Evolutionary conservation across 1,140 invertebrate species (phyloP), one percentile per base, ranked within the genome.

Genomic region (Dendroctonus valens): DNA sequence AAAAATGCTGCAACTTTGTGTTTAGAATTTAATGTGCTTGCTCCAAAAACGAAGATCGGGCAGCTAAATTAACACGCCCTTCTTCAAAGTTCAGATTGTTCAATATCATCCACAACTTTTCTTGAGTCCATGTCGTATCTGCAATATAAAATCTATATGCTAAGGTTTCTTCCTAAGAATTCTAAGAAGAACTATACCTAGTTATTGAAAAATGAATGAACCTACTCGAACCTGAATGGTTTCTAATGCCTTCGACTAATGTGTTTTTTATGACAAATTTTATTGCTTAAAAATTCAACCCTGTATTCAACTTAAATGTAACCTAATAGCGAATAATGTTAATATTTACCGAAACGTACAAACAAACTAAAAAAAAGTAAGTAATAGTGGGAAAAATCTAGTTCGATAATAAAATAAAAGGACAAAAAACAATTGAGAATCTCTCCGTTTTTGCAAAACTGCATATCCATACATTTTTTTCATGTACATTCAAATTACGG

Each of bases 121-220:
- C 85, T 70, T 84, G 82, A 0, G 81, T 82, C 85, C 85, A 87
- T 7, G 84, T 86, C 6, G 85, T 81, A 46, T 84, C 81, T 80
- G 65, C 70, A 58, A 26, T 26, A 26, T 26, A 26, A 26, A 26
- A 26, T 26, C 26, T 26, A 26, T 3, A 3, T 26, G 26, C 26
- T 26, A 26, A 26, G 3, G 26, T 26, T 26, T 26, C 26, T n/a
- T 26, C 26, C n/a, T n/a, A n/a, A 26, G 26, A 26, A n/a, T n/a
- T n/a, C n/a, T n/a, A 26, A 26, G n/a, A 65, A 15, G 53, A n/a
- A 65, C 38, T 53, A 3, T n/a, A n/a, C n/a, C n/a, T 38, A 53
- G 41, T 62, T 51, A 51, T 51, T 51, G 7, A 8, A 3, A 51
- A 15, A 51, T 11, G 2, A 51, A 15, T 51, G 1, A 51, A 3